Conservation (phyloP, 23 tunicate genomes). For the Trididemnum miniatum region DNA sequence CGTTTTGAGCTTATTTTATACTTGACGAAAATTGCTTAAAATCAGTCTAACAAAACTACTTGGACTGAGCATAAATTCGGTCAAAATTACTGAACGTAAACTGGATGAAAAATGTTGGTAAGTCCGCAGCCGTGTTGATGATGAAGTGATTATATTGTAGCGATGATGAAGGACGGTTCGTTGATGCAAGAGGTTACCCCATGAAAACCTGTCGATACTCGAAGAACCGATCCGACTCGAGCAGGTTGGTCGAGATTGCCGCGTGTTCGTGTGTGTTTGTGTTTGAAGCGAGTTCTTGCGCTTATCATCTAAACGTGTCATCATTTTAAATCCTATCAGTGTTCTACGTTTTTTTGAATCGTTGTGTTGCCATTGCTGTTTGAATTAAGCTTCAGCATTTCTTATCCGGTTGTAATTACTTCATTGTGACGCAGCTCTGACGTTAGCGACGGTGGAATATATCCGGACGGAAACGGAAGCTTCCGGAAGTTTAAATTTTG, state of each 20-base stretch:
- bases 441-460: conserved; percentile 35
- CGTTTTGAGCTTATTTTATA: too few relatives aligned
- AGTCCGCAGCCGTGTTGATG: not conserved
- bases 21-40: too few relatives aligned
- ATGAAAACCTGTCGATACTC: not conserved
- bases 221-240: not conserved
- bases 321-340: not conserved
- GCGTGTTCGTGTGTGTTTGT: not conserved
- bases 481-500: conserved; percentile 18
- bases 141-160: not conserved
- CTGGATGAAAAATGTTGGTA: not conserved
- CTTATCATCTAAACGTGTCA: not conserved
- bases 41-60: too few relatives aligned
- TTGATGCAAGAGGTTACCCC: too few relatives aligned
- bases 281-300: not conserved
- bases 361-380: too few relatives aligned
- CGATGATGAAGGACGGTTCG: not conserved
- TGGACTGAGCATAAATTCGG: too few relatives aligned
- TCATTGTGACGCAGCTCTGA: conserved; percentile 41
- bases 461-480: not conserved
- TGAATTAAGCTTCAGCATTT: too few relatives aligned
- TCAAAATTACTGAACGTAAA: too few relatives aligned
- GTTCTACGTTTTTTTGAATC: not conserved
- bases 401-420: not conserved
- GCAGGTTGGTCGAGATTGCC: not conserved